These are phyloP conservation scores for Eustalomyia histrio DNA, from an alignment of 2,888 invertebrate genomes.

Conservation along the genomic window DNA sequence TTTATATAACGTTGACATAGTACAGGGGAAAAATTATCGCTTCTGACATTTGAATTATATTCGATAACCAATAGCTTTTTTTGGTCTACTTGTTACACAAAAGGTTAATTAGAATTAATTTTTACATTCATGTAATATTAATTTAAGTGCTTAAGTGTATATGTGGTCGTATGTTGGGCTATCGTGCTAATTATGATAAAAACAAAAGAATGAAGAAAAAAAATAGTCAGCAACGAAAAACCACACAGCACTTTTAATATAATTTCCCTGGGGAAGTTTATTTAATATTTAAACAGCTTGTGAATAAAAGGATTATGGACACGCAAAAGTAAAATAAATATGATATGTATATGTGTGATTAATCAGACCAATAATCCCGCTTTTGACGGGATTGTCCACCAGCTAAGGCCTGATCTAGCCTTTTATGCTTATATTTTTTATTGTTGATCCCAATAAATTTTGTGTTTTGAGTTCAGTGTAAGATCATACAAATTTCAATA, in stretches of 20 bases:
- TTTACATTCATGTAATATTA: neutral
- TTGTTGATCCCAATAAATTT: no score
- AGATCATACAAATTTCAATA: no score
- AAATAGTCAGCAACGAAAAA: neutral
- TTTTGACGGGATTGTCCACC: no score
- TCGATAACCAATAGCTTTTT: no score
- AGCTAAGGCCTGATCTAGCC: no score
- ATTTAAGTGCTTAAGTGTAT: neutral
- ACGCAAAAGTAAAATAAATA: conserved; percentile 35
- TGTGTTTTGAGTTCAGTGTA: no score
- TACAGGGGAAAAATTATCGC: no score
- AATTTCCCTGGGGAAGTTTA: conserved; percentile 53
- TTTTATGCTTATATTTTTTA: no score
- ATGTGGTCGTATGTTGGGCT: neutral
- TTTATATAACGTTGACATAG: no score
- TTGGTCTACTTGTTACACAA: neutral
- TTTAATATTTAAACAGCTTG: conserved; percentile 36
- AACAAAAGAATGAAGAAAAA: neutral
- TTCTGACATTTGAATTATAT: no score
- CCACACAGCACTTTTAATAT: conserved; percentile 24
- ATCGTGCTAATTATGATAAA: conserved; percentile 36
- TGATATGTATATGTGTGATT: neutral
- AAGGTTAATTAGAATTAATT: neutral
- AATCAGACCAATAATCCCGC: no score
- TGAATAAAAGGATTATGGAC: conserved; percentile 46